Percentiles rank a stretch among this genome's conserved stretches.
Conservation (phyloP, 2,113 vertebrate species). For the Semicossyphus pulcher region DNA sequence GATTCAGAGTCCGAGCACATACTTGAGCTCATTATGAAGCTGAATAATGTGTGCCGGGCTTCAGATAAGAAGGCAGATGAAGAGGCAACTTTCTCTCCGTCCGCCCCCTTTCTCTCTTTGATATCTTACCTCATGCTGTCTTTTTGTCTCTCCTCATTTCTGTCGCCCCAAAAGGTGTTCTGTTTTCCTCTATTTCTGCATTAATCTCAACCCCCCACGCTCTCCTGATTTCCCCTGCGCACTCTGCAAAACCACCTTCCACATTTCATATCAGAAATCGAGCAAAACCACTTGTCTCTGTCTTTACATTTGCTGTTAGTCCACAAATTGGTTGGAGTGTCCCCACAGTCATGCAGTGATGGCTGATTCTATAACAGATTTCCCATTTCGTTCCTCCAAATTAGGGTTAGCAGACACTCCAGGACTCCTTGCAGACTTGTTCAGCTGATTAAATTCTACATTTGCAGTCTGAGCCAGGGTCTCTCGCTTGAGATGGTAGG, state of each 20-base stretch:
- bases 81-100: conserved; percentile 10
- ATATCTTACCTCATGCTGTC: conserved; percentile 4
- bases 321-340: conserved; percentile 20
- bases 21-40: conserved; percentile 58
- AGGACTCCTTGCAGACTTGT: conserved; percentile 18
- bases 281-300: neutral
- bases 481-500: conserved; percentile 16
- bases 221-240: neutral
- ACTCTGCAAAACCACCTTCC: neutral
- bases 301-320: neutral
- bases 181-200: conserved; percentile 2
- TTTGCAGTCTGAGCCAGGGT: conserved; percentile 39
- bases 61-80: conserved; percentile 41
- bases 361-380: conserved; percentile 10
- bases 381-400: conserved; percentile 33
- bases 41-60: conserved; percentile 30
- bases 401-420: neutral
- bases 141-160: conserved; percentile 10
- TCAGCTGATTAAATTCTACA: conserved; percentile 54
- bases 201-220: neutral
- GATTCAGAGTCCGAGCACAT: conserved; percentile 52
- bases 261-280: neutral
- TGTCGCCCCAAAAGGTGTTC: conserved; percentile 4
- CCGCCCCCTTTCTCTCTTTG: conserved; percentile 11
- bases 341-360: neutral